Base-by-base conservation (phyloP, 2,113 vertebrate genomes). In the Pithys albifrons region DNA sequence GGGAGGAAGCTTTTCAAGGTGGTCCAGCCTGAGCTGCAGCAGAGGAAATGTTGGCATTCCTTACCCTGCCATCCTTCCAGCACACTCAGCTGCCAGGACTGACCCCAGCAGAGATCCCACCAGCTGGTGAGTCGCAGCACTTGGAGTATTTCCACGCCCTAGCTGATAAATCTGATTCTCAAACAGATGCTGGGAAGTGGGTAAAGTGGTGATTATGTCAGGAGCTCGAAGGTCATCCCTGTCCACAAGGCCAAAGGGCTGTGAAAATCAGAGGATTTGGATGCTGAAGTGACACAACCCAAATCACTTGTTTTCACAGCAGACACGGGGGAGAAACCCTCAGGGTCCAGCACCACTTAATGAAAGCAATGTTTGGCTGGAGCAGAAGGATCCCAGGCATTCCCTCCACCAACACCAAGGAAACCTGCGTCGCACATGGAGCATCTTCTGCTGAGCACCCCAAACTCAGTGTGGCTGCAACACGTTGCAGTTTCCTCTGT, bases 351-450 rank as follows among this genome's bases (percentile, higher is more conserved):
- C 58, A 64, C 33, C 15, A 4, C 33, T 25, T 18, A 27, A 54
- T 14, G 23, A 73, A 57, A 61, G 37, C 31, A 19, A 16, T 7
- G 17, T 46, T 83, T 14, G 71, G 39, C 9, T 10, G 31, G 28
- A 67, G 57, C 31, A 46, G 23, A 6, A 18, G 69, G 43, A 48
- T 24, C 33, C 59, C 4, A 2, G 28, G 23, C 7, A 0, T 29
- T 72, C 46, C 31, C 24, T 65, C 35, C 54, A 22, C 14, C 0
- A 2, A 46, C 7, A 27, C 27, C 43, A 58, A 12, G 13, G 12
- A 4, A 29, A 29, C 19, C 37, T 48, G 22, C 0, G 4, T 4
- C 67, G 77, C 14, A 2, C 0, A 0, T 0, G 9, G 19, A 79
- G 14, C 27, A 52, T 27, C 45, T 11, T 61, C 75, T 69, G 8